Percentiles rank a stretch among this genome's conserved stretches.
Conservation (phyloP, 2,797 vertebrate genomes). For the Rhinella marina region DNA sequence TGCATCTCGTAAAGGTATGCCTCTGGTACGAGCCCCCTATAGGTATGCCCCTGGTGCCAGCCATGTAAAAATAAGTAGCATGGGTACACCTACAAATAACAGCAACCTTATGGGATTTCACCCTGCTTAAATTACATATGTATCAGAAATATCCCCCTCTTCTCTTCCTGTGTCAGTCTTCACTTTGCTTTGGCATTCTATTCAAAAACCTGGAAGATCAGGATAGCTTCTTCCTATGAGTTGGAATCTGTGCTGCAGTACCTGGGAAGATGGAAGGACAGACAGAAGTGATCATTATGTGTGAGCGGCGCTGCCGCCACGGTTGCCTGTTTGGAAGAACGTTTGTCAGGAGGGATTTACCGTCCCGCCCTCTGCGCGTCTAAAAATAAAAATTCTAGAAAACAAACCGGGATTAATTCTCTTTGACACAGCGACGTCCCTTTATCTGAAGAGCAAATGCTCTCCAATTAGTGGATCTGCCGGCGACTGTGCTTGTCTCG, state of each 20-base stretch:
- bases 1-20: too few species aligned
- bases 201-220: not conserved
- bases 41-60: too few species aligned
- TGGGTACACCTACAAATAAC: not conserved
- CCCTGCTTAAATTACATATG: not conserved
- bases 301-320: not conserved
- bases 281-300: not conserved
- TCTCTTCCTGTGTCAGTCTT: not conserved
- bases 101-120: not conserved
- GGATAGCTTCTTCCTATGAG: not conserved
- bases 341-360: conserved; percentile 1
- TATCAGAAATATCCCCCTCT: not conserved
- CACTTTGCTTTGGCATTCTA: not conserved
- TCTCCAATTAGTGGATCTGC: conserved; percentile 36
- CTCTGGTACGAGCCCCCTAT: too few species aligned
- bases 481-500: conserved; percentile 32
- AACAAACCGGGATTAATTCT: conserved; percentile 27
- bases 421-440: not conserved
- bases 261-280: not conserved
- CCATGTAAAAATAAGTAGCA: too few species aligned
- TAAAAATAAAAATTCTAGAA: conserved; percentile 8
- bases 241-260: not conserved
- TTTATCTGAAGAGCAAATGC: not conserved
- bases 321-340: not conserved
- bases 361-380: not conserved